A percentile compares a stretch with the other conserved stretches of the same genome.
Conservation (phyloP, 2,888 invertebrate genomes). For the Athalia rosae region DNA sequence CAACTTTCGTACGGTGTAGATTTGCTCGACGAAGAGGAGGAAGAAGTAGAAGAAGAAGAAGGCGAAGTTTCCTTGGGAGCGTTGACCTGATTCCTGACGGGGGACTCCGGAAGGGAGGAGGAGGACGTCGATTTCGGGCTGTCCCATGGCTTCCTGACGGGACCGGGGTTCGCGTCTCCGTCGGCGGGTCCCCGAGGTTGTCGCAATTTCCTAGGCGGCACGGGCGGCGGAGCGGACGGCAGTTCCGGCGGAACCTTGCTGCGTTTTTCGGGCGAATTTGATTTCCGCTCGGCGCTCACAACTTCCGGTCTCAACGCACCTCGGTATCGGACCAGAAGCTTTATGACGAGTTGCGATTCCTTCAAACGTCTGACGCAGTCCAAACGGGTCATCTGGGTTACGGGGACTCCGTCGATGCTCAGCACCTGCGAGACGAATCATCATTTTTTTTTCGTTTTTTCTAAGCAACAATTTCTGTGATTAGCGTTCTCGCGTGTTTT, state of each 20-base stretch:
- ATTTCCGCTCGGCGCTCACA: slow-evolving; percentile 72
- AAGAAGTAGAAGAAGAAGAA: not conserved
- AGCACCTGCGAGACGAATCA: slow-evolving; percentile 77
- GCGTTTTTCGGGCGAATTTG: slow-evolving; percentile 61
- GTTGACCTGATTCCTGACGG: not conserved
- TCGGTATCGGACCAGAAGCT: slow-evolving; percentile 82
- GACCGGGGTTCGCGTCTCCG: slow-evolving; percentile 69
- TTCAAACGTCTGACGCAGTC: slow-evolving; percentile 91
- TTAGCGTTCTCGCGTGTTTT: too few species aligned
- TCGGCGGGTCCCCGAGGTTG: slow-evolving; percentile 67
- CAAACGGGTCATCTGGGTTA: slow-evolving; percentile 87
- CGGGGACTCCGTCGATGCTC: slow-evolving; percentile 87
- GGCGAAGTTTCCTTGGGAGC: slow-evolving; percentile 38
- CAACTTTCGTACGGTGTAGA: slow-evolving; percentile 62
- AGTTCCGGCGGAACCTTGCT: slow-evolving; percentile 70
- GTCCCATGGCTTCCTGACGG: slow-evolving; percentile 63
- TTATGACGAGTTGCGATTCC: slow-evolving; percentile 89
- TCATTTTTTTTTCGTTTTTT: not conserved
- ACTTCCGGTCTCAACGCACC: slow-evolving; percentile 72
- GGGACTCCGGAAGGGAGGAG: not conserved
- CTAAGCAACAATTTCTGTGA: too few species aligned
- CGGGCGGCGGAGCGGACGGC: slow-evolving; percentile 77
- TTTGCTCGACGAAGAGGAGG: slow-evolving; percentile 49
- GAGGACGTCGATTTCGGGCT: slow-evolving; percentile 54
- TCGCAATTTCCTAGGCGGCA: slow-evolving; percentile 85